phyloP scores from a whole-genome alignment of 2,888 invertebrate genomes.

The Mellilla xanthometata region DNA sequence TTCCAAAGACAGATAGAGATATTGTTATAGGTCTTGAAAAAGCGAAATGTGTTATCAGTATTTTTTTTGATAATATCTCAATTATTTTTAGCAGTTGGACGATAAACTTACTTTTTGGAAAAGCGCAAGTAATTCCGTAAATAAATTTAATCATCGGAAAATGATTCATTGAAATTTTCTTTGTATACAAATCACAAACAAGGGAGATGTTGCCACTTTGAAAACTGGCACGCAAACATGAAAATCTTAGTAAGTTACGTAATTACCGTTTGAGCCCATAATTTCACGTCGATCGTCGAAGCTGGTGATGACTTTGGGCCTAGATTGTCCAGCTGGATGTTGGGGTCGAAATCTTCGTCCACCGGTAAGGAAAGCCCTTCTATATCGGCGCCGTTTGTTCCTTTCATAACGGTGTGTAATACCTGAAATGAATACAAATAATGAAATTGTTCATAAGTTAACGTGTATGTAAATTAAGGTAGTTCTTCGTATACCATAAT shows the following conservation, averaged over 20 bases:
- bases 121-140: no score
- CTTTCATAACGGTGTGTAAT: constrained; percentile 83
- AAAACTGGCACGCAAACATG: no score
- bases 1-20: no score
- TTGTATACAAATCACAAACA: constrained; percentile 8
- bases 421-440: constrained; percentile 61
- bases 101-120: no score
- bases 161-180: neutral
- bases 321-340: constrained; percentile 87
- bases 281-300: constrained; percentile 73
- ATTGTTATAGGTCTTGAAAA: no score
- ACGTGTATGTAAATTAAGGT: no score
- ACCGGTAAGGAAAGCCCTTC: constrained; percentile 79
- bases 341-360: constrained; percentile 88
- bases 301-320: constrained; percentile 72
- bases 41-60: no score
- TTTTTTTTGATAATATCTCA: no score
- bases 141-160: no score
- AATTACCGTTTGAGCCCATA: constrained; percentile 78
- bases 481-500: no score
- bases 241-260: neutral
- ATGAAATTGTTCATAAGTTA: no score
- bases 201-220: constrained; percentile 1
- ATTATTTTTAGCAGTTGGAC: no score
- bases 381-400: constrained; percentile 75